Percentiles rank a stretch among this genome's conserved stretches.
Conservation (phyloP, 2,797 vertebrate species). For the Rhabdomys pumilio region DNA sequence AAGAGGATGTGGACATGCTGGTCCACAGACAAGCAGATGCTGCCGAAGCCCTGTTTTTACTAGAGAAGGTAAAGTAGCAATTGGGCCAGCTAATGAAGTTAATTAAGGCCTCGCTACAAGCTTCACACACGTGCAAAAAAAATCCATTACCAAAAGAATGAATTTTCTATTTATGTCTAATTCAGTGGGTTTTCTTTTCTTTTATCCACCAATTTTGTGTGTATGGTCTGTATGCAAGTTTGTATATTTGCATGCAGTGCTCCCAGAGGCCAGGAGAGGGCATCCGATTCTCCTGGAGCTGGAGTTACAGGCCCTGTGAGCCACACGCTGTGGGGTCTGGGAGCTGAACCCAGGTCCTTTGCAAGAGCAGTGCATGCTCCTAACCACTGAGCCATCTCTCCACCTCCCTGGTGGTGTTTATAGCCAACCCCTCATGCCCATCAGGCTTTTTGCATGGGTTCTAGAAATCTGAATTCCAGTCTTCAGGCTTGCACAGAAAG, state of each 20-base stretch:
- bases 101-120: not conserved
- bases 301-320: not conserved
- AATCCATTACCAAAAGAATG: not conserved
- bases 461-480: not conserved
- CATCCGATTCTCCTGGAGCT: not conserved
- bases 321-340: not conserved
- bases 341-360: not conserved
- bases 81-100: not conserved
- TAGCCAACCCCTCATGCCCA: not conserved
- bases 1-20: constrained; percentile 92
- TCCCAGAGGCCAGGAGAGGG: not conserved
- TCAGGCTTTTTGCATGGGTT: not conserved
- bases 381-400: not conserved
- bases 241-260: not conserved
- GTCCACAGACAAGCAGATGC: constrained; percentile 89
- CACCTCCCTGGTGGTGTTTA: not conserved
- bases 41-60: constrained; percentile 91
- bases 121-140: not conserved
- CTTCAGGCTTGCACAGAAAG: not conserved
- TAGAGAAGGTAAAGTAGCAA: constrained; percentile 93
- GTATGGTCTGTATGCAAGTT: not conserved
- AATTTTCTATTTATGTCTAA: not conserved
- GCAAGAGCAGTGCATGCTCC: not conserved
- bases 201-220: not conserved
- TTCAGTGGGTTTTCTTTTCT: not conserved